A percentile compares a stretch with the other conserved stretches of the same genome.
phyloP scores from a whole-genome alignment of 2,113 vertebrate genomes.

The Dissostichus mawsoni region DNA sequence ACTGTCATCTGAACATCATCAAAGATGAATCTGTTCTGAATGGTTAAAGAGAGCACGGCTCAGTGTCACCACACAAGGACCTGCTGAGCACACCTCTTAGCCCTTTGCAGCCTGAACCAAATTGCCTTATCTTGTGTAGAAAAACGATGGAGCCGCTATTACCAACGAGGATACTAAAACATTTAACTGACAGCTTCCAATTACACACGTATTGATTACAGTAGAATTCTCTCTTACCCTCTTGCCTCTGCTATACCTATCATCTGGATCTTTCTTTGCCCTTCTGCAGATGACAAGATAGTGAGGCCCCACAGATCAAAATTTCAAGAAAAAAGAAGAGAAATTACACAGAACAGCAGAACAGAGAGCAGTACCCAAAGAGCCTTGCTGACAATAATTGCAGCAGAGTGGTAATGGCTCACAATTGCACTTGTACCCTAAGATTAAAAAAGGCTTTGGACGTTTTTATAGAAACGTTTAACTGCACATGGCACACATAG shows the following conservation, averaged over 20 bases:
- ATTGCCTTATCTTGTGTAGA: slow-evolving; percentile 54
- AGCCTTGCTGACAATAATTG: slow-evolving; percentile 67
- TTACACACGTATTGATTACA: slow-evolving; percentile 71
- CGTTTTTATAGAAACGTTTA: slow-evolving; percentile 45
- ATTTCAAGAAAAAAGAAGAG: slow-evolving; percentile 33
- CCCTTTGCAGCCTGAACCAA: slow-evolving; percentile 33
- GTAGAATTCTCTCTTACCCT: slow-evolving; percentile 32
- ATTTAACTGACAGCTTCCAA: slow-evolving; percentile 69
- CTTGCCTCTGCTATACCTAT: slow-evolving; percentile 29
- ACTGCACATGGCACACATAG: slow-evolving; percentile 7
- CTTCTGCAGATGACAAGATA: slow-evolving; percentile 59
- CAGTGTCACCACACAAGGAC: slow-evolving; percentile 9
- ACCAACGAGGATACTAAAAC: slow-evolving; percentile 43
- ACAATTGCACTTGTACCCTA: slow-evolving; percentile 64
- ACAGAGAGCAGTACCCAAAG: slow-evolving; percentile 25
- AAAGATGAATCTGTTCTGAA: slow-evolving; percentile 43
- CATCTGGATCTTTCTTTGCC: slow-evolving; percentile 28
- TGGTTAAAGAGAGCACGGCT: slow-evolving; percentile 37
- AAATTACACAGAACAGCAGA: slow-evolving; percentile 24
- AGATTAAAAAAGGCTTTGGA: slow-evolving; percentile 61
- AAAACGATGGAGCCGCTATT: slow-evolving; percentile 31
- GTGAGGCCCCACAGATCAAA: slow-evolving; percentile 29
- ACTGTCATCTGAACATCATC: slow-evolving; percentile 48
- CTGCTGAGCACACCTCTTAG: slow-evolving; percentile 12
- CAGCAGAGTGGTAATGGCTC: slow-evolving; percentile 64